Percentiles rank a stretch among this genome's conserved stretches.
These are phyloP conservation scores for Zalophus californianus DNA, from an alignment of 2,797 vertebrate species.

Conservation along the genomic window DNA sequence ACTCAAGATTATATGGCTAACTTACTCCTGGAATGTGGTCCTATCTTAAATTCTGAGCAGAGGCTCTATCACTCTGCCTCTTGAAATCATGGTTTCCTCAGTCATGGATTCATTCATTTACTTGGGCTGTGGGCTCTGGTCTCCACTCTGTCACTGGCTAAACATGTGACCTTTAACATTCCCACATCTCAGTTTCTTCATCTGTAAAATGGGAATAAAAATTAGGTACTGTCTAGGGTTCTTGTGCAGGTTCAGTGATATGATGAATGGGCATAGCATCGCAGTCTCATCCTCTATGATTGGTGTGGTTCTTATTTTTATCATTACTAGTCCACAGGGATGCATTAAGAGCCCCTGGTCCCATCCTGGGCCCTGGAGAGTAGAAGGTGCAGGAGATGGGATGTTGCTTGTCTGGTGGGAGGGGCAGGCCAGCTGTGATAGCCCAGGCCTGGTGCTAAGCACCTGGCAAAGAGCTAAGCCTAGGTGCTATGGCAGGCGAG, in stretches of 20 bases:
- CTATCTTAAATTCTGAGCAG: not conserved
- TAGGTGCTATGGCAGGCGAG: not conserved
- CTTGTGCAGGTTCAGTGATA: not conserved
- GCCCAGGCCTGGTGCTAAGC: not conserved
- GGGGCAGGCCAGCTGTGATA: not conserved
- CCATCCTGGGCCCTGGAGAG: not conserved
- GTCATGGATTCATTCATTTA: not conserved
- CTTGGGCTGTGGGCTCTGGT: not conserved
- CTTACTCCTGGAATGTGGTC: not conserved
- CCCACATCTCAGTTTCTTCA: not conserved
- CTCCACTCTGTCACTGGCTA: not conserved
- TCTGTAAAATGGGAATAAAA: slow-evolving; percentile 15
- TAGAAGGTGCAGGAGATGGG: not conserved
- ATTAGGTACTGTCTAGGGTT: not conserved
- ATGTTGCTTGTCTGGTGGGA: not conserved
- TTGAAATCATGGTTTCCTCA: not conserved
- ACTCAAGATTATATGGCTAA: not conserved
- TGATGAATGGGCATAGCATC: not conserved
- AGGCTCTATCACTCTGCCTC: not conserved
- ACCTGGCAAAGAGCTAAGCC: not conserved
- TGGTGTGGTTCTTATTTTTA: not conserved
- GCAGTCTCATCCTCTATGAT: not conserved
- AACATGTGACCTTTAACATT: not conserved
- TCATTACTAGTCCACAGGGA: not conserved
- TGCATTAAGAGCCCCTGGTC: not conserved